phyloP scores from a whole-genome alignment of 1,140 invertebrate species.

The Notospermus geniculatus region DNA sequence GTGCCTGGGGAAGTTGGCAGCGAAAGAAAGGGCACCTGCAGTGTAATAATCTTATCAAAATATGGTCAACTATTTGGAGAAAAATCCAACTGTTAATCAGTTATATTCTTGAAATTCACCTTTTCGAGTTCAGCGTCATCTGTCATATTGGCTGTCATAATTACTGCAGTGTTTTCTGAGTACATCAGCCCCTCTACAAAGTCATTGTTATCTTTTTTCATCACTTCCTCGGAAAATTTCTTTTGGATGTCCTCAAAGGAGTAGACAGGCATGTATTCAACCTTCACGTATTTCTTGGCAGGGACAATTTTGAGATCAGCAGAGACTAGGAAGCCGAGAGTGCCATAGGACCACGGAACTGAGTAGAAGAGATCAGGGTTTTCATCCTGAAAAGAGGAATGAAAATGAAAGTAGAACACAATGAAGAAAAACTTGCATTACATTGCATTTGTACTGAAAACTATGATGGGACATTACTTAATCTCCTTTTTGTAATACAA shows the following conservation, averaged over 20 bases:
- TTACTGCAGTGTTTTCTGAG: slow-evolving; percentile 65
- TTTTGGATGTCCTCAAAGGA: slow-evolving; percentile 54
- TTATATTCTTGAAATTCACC: slow-evolving; percentile 51
- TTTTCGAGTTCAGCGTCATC: slow-evolving; percentile 62
- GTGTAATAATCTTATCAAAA: too few species aligned
- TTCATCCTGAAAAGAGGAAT: slow-evolving; percentile 59
- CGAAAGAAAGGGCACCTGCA: too few species aligned
- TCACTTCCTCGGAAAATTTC: slow-evolving; percentile 60
- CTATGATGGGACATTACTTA: too few species aligned
- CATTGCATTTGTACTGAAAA: too few species aligned
- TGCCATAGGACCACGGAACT: slow-evolving; percentile 83
- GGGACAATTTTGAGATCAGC: slow-evolving; percentile 75
- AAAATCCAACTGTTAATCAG: too few species aligned
- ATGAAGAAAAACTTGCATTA: too few species aligned
- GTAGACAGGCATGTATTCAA: slow-evolving; percentile 70
- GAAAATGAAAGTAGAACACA: slow-evolving; percentile 3
- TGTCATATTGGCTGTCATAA: slow-evolving; percentile 73
- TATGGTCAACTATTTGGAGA: too few species aligned
- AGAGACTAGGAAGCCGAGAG: slow-evolving; percentile 77
- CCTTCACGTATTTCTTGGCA: slow-evolving; percentile 60
- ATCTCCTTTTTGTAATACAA: too few species aligned
- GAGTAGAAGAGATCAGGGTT: slow-evolving; percentile 74
- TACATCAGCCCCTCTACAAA: slow-evolving; percentile 77
- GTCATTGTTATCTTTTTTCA: slow-evolving; percentile 62
- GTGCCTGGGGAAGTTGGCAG: too few species aligned